These are phyloP conservation scores for Phodopus roborovskii DNA, from an alignment of 2,113 vertebrate genomes.

Conservation along the genomic window DNA sequence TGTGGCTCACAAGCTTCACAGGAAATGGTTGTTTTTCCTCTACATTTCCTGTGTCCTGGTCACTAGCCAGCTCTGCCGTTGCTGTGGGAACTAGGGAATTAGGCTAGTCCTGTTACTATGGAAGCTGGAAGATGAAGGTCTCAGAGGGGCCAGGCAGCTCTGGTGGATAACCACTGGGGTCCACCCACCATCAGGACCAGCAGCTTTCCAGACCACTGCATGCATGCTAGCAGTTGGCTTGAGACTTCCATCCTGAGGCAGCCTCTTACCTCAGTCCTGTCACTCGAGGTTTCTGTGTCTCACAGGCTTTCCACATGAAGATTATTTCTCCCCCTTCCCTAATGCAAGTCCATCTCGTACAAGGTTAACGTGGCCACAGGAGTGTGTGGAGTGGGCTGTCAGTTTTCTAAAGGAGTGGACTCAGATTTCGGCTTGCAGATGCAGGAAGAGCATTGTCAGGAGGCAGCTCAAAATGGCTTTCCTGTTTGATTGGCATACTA, in stretches of 20 bases:
- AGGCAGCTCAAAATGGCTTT: neutral
- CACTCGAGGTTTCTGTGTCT: neutral
- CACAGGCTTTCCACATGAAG: neutral
- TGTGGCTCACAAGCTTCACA: constrained; percentile 22
- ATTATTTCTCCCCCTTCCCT: neutral
- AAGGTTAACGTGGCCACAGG: neutral
- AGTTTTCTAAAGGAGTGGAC: neutral
- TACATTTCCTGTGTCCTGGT: constrained; percentile 5
- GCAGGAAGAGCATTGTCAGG: neutral
- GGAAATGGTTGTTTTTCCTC: constrained; percentile 71
- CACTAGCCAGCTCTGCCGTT: neutral
- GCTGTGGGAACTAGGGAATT: constrained; percentile 13
- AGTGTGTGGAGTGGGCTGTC: neutral
- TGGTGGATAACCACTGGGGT: neutral
- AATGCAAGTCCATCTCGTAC: neutral
- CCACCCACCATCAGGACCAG: too few relatives aligned
- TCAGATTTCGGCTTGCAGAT: neutral
- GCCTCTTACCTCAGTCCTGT: neutral
- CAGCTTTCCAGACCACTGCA: neutral
- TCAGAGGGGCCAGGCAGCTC: neutral
- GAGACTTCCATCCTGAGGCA: neutral
- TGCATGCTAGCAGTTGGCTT: neutral
- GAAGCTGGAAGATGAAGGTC: neutral
- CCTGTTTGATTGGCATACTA: neutral
- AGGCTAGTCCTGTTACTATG: neutral